These are phyloP conservation scores for Perithous albicinctus DNA, from an alignment of 2,888 invertebrate species.

Conservation along the genomic window DNA sequence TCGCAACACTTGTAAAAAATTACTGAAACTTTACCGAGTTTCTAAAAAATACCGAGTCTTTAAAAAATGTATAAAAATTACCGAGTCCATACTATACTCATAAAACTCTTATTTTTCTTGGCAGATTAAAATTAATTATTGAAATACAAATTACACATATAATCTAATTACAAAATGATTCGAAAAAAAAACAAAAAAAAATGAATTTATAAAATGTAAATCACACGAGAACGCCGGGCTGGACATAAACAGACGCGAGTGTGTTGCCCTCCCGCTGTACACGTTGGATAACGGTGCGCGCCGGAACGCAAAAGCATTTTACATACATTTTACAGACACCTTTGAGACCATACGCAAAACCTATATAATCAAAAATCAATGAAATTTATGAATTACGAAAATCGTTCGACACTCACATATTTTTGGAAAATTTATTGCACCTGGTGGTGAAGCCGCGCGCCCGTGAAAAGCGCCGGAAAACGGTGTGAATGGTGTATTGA, in stretches of 20 bases:
- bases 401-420: conserved; percentile 71
- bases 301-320: conserved; percentile 30
- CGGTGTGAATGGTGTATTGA: conserved; percentile 71
- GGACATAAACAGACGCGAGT: conserved; percentile 45
- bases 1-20: too few species aligned
- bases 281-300: conserved; percentile 42
- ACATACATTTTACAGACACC: background rate
- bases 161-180: background rate
- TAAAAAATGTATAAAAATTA: background rate
- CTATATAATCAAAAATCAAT: background rate
- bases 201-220: background rate
- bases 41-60: too few species aligned
- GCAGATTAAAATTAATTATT: too few species aligned
- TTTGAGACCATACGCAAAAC: background rate
- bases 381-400: background rate
- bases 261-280: conserved; percentile 20
- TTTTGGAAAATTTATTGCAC: conserved; percentile 63
- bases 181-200: background rate
- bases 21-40: too few species aligned
- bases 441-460: conserved; percentile 63
- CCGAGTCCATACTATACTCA: too few species aligned
- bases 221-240: background rate
- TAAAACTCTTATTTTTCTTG: too few species aligned
- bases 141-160: too few species aligned
- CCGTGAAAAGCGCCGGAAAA: conserved; percentile 69